These are phyloP conservation scores for Meloidogyne exigua DNA, from an alignment of 1,140 invertebrate genomes.

Conservation along the genomic window DNA sequence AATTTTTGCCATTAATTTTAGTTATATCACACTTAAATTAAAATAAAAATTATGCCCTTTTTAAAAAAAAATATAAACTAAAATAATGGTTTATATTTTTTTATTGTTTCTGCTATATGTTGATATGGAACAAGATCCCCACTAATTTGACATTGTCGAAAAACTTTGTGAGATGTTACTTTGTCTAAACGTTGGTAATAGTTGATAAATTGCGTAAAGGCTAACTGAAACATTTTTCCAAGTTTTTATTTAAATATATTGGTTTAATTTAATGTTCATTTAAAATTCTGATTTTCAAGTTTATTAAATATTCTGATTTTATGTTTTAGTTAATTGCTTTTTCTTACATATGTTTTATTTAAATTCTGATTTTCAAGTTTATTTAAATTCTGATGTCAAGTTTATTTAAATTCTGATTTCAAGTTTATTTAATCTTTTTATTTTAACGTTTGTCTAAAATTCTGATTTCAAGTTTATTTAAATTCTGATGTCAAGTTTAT, in stretches of 20 bases:
- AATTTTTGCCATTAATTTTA: no score
- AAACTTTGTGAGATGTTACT: slow-evolving; percentile 76
- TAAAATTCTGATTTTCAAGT: not conserved
- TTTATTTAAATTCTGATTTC: not conserved
- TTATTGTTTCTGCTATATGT: slow-evolving; percentile 97
- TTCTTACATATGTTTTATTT: no score
- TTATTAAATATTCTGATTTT: not conserved
- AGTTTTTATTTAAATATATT: not conserved
- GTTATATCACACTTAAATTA: not conserved
- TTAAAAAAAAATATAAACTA: slow-evolving; percentile 20
- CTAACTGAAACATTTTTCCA: slow-evolving; percentile 71
- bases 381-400: no score
- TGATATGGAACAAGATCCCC: slow-evolving; percentile 94
- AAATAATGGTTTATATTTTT: slow-evolving; percentile 84
- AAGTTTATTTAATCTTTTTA: not conserved
- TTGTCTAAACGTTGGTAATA: slow-evolving; percentile 97
- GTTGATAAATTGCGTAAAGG: slow-evolving; percentile 89
- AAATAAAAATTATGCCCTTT: not conserved
- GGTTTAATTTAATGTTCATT: not conserved
- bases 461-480: not conserved
- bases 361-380: no score
- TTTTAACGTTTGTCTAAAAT: not conserved
- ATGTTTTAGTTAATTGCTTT: no score
- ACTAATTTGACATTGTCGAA: slow-evolving; percentile 72
- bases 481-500: not conserved